phyloP scores from a whole-genome alignment of 2,797 vertebrate species.

The Schizothorax lantsangensis region DNA sequence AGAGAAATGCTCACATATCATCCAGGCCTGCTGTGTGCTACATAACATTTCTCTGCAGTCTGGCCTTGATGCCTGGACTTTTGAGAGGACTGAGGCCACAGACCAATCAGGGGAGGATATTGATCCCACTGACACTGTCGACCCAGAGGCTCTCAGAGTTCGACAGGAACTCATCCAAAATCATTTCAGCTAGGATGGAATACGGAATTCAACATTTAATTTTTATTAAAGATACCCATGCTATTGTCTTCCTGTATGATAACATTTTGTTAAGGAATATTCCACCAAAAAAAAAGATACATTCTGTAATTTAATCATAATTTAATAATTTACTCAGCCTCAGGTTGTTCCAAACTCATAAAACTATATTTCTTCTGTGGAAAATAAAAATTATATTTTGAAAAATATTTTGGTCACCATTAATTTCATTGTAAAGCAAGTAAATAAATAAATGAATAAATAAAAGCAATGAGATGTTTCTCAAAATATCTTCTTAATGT shows the following conservation, averaged over 20 bases:
- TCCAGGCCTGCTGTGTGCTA: conserved; percentile 94
- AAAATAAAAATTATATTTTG: neutral
- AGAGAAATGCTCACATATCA: conserved; percentile 92
- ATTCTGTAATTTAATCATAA: neutral
- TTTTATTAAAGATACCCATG: neutral
- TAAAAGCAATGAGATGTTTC: too few relatives aligned
- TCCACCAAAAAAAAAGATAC: neutral
- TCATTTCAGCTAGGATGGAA: conserved; percentile 82
- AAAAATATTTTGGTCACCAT: neutral
- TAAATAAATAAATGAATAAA: neutral
- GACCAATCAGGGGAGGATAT: conserved; percentile 85
- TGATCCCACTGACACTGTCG: conserved; percentile 83
- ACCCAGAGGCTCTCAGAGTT: conserved; percentile 85
- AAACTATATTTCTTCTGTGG: neutral
- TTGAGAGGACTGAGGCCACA: conserved; percentile 78
- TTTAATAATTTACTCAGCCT: neutral
- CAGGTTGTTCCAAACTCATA: neutral
- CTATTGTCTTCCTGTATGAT: neutral
- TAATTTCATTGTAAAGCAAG: neutral
- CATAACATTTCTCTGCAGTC: conserved; percentile 94
- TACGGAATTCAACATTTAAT: neutral
- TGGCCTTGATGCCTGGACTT: conserved; percentile 90
- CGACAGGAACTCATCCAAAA: conserved; percentile 86
- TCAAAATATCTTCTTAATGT: neutral
- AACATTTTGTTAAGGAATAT: neutral